These are phyloP conservation scores for Tetramorium simillimum DNA, from an alignment of 1,140 invertebrate species.

Conservation along the genomic window DNA sequence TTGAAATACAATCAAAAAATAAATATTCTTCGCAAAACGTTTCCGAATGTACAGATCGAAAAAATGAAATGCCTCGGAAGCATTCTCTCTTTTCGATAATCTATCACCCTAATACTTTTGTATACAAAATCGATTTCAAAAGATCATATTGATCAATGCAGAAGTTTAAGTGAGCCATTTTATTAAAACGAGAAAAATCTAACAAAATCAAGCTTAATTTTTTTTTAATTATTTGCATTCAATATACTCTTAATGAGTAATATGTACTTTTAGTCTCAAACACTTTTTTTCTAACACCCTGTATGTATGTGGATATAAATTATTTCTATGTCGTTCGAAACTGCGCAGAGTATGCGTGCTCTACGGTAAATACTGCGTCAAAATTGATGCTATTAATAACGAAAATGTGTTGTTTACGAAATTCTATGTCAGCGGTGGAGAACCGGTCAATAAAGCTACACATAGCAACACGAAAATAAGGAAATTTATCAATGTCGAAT, in stretches of 20 bases:
- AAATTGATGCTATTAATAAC: constrained; percentile 45
- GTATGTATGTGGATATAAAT: not conserved
- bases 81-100: not conserved
- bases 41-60: not conserved
- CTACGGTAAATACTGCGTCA: constrained; percentile 32
- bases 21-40: not conserved
- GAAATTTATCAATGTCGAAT: not conserved
- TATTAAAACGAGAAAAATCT: not conserved
- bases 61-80: not conserved
- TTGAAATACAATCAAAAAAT: not conserved
- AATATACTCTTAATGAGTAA: not conserved
- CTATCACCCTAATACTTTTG: not conserved
- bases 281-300: not conserved
- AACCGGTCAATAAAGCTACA: not conserved
- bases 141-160: not conserved
- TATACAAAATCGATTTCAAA: not conserved
- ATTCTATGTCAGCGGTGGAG: not conserved
- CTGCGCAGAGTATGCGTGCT: not conserved
- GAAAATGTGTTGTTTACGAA: constrained; percentile 23
- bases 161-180: not conserved
- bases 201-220: not conserved
- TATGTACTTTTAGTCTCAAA: not conserved
- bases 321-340: constrained; percentile 19
- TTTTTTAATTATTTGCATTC: not conserved
- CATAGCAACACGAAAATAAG: not conserved